phyloP scores from a whole-genome alignment of 2,797 vertebrate genomes.

The Mormyrops attenuatus region DNA sequence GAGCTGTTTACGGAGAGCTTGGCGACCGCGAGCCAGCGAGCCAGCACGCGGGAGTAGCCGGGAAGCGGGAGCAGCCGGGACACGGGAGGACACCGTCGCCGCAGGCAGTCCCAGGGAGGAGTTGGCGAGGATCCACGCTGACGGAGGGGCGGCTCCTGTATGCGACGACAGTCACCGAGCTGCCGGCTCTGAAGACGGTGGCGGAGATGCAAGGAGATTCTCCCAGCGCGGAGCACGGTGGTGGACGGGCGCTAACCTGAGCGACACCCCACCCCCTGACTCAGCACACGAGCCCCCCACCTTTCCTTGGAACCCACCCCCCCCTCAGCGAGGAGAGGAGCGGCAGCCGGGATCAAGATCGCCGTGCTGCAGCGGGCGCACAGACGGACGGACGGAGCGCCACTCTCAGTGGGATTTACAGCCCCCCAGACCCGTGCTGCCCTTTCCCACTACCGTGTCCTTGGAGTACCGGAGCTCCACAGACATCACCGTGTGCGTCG shows the following conservation, averaged over 20 bases:
- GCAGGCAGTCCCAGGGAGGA: not conserved
- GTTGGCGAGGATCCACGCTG: not conserved
- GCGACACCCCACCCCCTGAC: constrained; percentile 16
- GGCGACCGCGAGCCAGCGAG: constrained; percentile 13
- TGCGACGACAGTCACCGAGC: not conserved
- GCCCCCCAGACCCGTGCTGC: not conserved
- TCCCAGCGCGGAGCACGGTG: constrained; percentile 34
- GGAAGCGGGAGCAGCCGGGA: not conserved
- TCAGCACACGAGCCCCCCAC: not conserved
- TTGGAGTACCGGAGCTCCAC: constrained; percentile 9
- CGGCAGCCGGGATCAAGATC: not conserved
- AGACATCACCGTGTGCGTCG: not conserved
- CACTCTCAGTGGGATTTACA: constrained; percentile 9
- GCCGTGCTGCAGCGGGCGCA: not conserved
- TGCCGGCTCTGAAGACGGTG: not conserved
- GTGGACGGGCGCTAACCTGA: constrained; percentile 17
- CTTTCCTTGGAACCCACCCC: not conserved
- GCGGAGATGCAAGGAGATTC: constrained; percentile 31
- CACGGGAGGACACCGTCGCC: not conserved
- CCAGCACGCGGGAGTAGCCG: not conserved
- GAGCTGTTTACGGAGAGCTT: constrained; percentile 25
- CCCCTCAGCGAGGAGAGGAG: not conserved
- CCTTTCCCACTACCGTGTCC: constrained; percentile 3
- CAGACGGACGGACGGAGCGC: not conserved
- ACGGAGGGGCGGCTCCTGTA: not conserved